Conservation (phyloP, 37 sponge, comb jelly and placozoan genomes). For the Sycon ciliatum region DNA sequence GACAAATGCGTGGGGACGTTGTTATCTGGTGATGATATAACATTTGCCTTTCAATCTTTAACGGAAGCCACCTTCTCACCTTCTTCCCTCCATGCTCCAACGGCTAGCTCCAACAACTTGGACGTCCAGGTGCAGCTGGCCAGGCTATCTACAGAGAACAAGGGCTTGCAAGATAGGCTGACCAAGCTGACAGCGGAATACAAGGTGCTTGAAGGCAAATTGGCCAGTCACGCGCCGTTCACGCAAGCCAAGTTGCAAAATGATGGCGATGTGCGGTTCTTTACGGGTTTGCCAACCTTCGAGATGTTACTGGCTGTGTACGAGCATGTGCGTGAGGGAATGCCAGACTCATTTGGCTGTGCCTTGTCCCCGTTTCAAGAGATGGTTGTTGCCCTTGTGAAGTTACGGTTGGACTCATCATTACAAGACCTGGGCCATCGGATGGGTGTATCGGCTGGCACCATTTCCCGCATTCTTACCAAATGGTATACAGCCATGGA, state of each 20-base stretch:
- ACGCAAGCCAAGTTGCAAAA: no score
- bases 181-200: no score
- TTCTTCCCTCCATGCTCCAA: no score
- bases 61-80: no score
- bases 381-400: conserved; percentile 24
- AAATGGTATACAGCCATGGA: background rate
- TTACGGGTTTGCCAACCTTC: conserved; percentile 21
- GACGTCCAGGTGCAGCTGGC: no score
- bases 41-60: no score
- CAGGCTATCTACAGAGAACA: no score
- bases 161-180: no score
- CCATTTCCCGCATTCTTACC: conserved; percentile 25
- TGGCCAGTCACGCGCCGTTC: background rate
- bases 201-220: background rate
- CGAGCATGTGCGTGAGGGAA: background rate
- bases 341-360: background rate
- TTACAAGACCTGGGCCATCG: conserved; percentile 18
- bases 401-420: conserved; percentile 10
- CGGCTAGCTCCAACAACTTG: no score
- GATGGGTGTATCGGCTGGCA: conserved; percentile 15
- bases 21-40: no score
- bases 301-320: background rate
- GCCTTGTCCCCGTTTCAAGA: conserved; percentile 30
- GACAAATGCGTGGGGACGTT: no score
- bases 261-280: conserved; percentile 9